Percentiles rank a stretch among this genome's conserved stretches.
phyloP scores from a whole-genome alignment of 2,888 invertebrate genomes.

The Troides aeacus region DNA sequence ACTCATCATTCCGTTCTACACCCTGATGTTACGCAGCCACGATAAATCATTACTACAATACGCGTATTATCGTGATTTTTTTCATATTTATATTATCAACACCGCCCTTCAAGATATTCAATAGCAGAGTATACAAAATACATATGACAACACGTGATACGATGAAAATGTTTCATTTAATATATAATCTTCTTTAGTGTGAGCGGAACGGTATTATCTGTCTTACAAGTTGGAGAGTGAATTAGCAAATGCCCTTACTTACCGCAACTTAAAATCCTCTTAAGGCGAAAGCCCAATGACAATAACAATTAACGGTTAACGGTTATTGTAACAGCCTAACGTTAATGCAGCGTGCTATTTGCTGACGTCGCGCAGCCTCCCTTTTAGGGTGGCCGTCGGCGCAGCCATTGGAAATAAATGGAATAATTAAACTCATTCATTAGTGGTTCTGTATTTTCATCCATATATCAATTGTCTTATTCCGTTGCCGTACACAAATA shows the following conservation, averaged over 20 bases:
- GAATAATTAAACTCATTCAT: conserved; percentile 33
- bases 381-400: conserved; percentile 37
- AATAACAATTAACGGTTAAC: conserved; percentile 71
- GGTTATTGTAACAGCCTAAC: conserved; percentile 61
- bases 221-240: neutral
- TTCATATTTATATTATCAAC: no score
- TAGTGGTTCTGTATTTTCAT: conserved; percentile 5
- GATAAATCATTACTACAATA: no score
- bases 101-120: no score
- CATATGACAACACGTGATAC: no score
- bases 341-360: conserved; percentile 65
- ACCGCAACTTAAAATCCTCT: conserved; percentile 38
- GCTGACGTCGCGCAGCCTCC: conserved; percentile 33
- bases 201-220: neutral
- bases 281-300: conserved; percentile 43
- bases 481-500: neutral
- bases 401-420: conserved; percentile 28
- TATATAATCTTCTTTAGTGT: neutral
- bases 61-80: no score
- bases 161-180: no score
- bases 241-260: conserved; percentile 23
- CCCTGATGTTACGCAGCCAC: no score
- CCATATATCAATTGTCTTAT: neutral
- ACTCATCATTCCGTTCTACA: no score
- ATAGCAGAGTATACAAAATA: no score